Conservation (phyloP, 2,797 vertebrate genomes). For the Melopsittacus undulatus region DNA sequence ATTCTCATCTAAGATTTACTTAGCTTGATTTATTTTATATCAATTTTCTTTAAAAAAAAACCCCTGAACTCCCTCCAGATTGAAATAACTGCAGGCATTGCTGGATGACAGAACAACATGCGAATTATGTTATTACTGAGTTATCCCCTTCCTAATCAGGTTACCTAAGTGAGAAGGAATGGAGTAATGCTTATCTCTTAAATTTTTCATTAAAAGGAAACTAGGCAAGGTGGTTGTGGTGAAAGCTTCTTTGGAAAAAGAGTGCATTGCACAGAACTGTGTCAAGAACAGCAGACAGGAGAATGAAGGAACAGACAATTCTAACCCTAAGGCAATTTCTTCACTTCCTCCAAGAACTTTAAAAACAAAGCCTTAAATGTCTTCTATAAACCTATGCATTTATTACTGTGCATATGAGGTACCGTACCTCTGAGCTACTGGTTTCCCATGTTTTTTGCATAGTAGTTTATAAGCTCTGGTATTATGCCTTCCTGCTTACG, state of each 20-base stretch:
- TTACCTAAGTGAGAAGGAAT: not conserved
- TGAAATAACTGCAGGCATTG: not conserved
- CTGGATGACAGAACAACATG: not conserved
- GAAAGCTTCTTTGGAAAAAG: not conserved
- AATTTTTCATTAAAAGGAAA: constrained; percentile 16
- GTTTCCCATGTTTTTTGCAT: not conserved
- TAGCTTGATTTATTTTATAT: not conserved
- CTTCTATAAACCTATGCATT: not conserved
- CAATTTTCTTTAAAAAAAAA: not conserved
- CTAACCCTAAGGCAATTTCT: not conserved
- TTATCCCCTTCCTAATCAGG: not conserved
- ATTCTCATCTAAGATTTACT: not conserved
- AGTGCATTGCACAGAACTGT: not conserved
- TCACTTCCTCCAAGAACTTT: not conserved
- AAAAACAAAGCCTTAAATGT: not conserved
- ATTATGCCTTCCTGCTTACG: not conserved
- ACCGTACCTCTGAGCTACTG: not conserved
- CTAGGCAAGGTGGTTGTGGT: not conserved
- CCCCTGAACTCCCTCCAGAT: not conserved
- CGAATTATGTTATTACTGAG: not conserved
- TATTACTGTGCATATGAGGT: not conserved
- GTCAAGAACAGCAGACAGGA: not conserved
- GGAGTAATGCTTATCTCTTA: not conserved
- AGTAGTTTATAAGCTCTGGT: not conserved
- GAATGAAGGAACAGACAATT: not conserved